Percentiles rank a stretch among this genome's conserved stretches.
Conservation (phyloP, 2,113 vertebrate genomes). For the Carassius carassius region DNA sequence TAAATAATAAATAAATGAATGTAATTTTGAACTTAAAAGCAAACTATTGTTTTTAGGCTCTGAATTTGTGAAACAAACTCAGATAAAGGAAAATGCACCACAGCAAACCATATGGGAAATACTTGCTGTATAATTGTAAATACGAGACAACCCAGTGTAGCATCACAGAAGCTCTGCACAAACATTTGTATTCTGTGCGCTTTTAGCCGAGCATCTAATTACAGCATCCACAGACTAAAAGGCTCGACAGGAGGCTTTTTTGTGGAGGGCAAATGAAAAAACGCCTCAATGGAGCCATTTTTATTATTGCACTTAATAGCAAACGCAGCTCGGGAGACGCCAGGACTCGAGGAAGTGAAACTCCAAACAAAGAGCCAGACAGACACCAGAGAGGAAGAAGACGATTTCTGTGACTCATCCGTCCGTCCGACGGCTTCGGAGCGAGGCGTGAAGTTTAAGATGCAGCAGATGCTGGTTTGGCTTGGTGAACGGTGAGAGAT, state of each 20-base stretch:
- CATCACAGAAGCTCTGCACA: neutral
- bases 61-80: neutral
- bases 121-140: neutral
- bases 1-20: neutral
- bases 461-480: slow-evolving; percentile 51
- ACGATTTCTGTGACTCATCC: neutral
- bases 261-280: slow-evolving; percentile 46
- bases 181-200: slow-evolving; percentile 25
- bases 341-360: slow-evolving; percentile 1
- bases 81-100: neutral
- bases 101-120: neutral
- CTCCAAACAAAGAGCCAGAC: slow-evolving; percentile 45
- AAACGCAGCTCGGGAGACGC: slow-evolving; percentile 25
- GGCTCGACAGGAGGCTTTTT: slow-evolving; percentile 57
- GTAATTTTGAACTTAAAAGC: neutral
- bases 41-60: too few species aligned
- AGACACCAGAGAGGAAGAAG: neutral
- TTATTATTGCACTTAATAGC: slow-evolving; percentile 55
- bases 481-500: neutral
- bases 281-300: slow-evolving; percentile 55
- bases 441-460: neutral
- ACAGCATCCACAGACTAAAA: slow-evolving; percentile 57
- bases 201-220: slow-evolving; percentile 61
- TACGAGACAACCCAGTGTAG: neutral
- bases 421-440: neutral